These are phyloP conservation scores for Cyclophora punctaria DNA, from an alignment of 2,888 invertebrate genomes.

Conservation along the genomic window DNA sequence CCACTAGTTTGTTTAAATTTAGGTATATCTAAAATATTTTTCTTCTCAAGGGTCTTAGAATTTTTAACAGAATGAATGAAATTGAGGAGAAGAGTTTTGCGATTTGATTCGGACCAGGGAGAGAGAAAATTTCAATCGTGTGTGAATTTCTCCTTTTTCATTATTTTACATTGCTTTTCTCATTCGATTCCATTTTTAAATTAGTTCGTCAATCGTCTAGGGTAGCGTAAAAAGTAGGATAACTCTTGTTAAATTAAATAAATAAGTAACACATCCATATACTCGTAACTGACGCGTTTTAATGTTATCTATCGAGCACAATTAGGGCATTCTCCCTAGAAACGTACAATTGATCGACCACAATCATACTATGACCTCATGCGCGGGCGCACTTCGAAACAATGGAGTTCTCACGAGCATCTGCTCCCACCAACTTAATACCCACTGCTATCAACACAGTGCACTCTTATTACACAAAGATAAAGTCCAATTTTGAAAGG, in stretches of 20 bases:
- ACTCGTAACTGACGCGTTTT: slow-evolving; percentile 6
- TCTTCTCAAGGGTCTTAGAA: too few relatives aligned
- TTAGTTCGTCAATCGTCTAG: too few relatives aligned
- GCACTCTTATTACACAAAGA: slow-evolving; percentile 1
- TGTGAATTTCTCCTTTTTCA: too few relatives aligned
- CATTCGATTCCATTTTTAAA: too few relatives aligned
- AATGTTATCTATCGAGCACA: slow-evolving; percentile 19
- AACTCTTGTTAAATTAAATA: neutral
- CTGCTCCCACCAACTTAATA: slow-evolving; percentile 55
- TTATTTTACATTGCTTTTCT: too few relatives aligned
- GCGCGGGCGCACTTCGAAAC: slow-evolving; percentile 43
- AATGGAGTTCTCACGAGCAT: slow-evolving; percentile 59
- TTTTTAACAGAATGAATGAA: too few relatives aligned
- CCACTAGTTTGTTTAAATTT: too few relatives aligned
- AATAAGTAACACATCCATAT: slow-evolving; percentile 1
- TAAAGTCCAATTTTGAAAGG: slow-evolving; percentile 6
- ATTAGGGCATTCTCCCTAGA: slow-evolving; percentile 17
- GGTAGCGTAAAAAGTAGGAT: too few relatives aligned
- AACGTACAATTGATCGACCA: slow-evolving; percentile 23
- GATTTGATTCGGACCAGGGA: too few relatives aligned
- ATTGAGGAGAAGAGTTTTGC: too few relatives aligned
- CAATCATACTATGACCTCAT: slow-evolving; percentile 53
- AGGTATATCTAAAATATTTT: too few relatives aligned
- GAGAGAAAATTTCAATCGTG: too few relatives aligned
- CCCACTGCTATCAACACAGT: slow-evolving; percentile 11